A percentile compares a stretch with the other conserved stretches of the same genome.
phyloP scores from a whole-genome alignment of 1,140 invertebrate species.

The Lepidostoma basale region DNA sequence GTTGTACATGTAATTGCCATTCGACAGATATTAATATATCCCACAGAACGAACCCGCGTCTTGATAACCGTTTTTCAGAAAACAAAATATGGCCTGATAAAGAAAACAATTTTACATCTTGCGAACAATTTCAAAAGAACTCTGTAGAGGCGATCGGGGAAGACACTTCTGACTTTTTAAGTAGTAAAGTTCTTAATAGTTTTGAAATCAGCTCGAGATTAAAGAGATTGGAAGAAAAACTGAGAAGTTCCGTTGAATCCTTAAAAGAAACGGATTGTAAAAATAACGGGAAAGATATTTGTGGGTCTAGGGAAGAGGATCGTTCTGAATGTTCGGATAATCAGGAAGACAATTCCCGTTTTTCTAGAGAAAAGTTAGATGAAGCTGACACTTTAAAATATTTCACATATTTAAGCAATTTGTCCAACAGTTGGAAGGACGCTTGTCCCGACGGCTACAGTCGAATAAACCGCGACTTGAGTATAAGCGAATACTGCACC shows the following conservation, averaged over 20 bases:
- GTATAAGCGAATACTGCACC: slow-evolving; percentile 2
- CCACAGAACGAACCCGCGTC: no score
- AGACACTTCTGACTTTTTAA: slow-evolving; percentile 7
- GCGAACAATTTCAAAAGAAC: no score
- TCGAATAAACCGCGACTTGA: slow-evolving; percentile 4
- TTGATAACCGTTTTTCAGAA: no score
- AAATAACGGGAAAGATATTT: background rate
- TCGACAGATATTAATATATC: no score
- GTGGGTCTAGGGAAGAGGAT: background rate
- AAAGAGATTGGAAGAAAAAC: slow-evolving; percentile 16
- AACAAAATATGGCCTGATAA: no score
- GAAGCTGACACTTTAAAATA: background rate
- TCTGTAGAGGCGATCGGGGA: no score
- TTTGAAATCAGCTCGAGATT: slow-evolving; percentile 24
- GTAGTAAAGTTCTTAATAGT: slow-evolving; percentile 20
- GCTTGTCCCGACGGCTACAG: background rate
- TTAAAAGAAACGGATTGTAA: background rate
- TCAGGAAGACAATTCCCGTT: background rate
- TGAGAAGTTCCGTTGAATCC: background rate
- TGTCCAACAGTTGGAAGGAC: background rate
- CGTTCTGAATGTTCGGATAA: background rate
- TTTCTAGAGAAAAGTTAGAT: background rate
- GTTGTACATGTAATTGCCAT: background rate
- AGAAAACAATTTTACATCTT: no score
- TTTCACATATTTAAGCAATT: background rate